Percentiles rank a stretch among this genome's conserved stretches.
phyloP scores from a whole-genome alignment of 2,113 vertebrate species.

The Daphoenositta chrysoptera region DNA sequence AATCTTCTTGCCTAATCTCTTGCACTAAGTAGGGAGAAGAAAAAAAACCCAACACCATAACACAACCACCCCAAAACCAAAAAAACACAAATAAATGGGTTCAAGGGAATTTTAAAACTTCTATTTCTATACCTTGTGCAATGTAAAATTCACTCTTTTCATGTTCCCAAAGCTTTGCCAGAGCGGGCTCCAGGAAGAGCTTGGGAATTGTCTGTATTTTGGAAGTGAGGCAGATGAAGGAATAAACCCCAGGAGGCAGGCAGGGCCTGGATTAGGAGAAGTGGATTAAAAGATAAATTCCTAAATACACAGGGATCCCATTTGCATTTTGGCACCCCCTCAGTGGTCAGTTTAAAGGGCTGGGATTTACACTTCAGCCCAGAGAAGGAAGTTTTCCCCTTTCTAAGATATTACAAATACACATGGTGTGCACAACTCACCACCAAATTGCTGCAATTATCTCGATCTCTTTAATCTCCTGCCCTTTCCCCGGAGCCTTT shows the following conservation, averaged over 20 bases:
- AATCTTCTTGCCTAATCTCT: not conserved
- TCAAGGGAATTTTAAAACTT: not conserved
- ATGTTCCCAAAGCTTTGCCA: not conserved
- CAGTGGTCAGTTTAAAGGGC: too few relatives aligned
- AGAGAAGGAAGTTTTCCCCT: not conserved
- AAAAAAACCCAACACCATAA: accelerated
- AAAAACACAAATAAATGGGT: not conserved
- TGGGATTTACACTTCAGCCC: not conserved
- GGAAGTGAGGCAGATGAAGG: not conserved
- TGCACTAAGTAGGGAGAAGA: not conserved
- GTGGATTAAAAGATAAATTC: not conserved
- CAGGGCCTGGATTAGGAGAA: not conserved
- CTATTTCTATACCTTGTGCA: not conserved
- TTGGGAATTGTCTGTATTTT: not conserved
- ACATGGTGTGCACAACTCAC: accelerated
- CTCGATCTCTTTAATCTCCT: not conserved
- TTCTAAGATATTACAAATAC: not conserved
- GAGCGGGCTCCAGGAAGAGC: not conserved
- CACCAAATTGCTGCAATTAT: not conserved
- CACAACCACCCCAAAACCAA: not conserved
- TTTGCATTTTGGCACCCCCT: not conserved
- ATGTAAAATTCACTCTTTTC: not conserved
- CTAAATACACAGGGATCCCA: not conserved
- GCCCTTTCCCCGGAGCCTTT: not conserved
- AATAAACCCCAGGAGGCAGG: not conserved